phyloP scores from a whole-genome alignment of 2,797 vertebrate species.

The Gobionotothen gibberifrons region DNA sequence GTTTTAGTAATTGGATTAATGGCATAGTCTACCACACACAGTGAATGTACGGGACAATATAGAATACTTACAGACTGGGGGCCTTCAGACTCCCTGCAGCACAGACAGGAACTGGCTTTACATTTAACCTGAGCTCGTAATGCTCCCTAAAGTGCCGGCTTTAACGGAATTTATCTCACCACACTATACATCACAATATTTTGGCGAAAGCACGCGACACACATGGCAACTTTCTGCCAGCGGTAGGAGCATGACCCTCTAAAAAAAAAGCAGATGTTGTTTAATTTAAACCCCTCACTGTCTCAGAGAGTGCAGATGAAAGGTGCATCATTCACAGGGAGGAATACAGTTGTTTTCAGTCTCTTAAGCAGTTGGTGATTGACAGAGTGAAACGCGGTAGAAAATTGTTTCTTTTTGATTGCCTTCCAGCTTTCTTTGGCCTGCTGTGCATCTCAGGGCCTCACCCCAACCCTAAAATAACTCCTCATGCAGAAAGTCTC shows the following conservation, averaged over 20 bases:
- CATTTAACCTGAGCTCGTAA: slow-evolving; percentile 34
- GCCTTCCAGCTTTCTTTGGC: slow-evolving; percentile 78
- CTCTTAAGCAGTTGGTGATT: slow-evolving; percentile 67
- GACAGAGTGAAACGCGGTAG: slow-evolving; percentile 66
- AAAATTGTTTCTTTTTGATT: slow-evolving; percentile 77
- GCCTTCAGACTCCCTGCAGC: slow-evolving; percentile 34
- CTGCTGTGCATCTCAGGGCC: slow-evolving; percentile 69
- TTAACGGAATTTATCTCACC: slow-evolving; percentile 52
- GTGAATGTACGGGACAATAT: slow-evolving; percentile 42
- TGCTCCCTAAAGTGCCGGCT: slow-evolving; percentile 39
- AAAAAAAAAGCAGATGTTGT: slow-evolving; percentile 27
- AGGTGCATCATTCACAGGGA: slow-evolving; percentile 69
- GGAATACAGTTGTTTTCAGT: slow-evolving; percentile 75
- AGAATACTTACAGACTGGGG: slow-evolving; percentile 32
- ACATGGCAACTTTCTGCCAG: slow-evolving; percentile 63
- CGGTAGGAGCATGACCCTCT: slow-evolving; percentile 18
- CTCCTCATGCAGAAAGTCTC: slow-evolving; percentile 65
- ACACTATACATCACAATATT: slow-evolving; percentile 55
- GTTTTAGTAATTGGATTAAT: slow-evolving; percentile 71
- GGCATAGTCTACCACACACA: slow-evolving; percentile 55
- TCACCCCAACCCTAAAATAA: slow-evolving; percentile 69
- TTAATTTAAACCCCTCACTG: slow-evolving; percentile 64
- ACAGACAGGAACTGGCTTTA: slow-evolving; percentile 49
- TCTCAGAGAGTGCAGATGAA: slow-evolving; percentile 63
- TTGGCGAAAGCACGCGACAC: slow-evolving; percentile 40